Evolutionary conservation across 2,888 invertebrate species (phyloP), one percentile per base, ranked within the genome.

Genomic region (Xanthostigma xanthostigma): DNA sequence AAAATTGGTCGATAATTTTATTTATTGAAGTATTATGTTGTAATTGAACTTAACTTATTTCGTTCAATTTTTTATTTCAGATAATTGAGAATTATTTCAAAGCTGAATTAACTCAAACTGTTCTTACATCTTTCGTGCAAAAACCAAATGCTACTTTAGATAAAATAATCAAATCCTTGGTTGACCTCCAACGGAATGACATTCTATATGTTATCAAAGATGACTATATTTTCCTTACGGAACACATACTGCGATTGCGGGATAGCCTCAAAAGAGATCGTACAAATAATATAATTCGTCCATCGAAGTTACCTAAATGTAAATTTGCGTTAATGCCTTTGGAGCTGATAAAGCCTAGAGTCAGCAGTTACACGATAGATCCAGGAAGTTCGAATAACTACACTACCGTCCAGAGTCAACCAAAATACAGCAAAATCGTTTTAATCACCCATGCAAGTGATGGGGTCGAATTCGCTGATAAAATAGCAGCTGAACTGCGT

Each of bases 41-140:
- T 27, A 3, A 27, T 6, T 27, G 27, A 27, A 27, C 3, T 1
- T 27, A 27, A 3, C 27, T 27, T 27, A 27, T 27, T 6, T 27
- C 6, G 27, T 27, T 27, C 17, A 27, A 27, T 27, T 27, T 27
- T 6, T 27, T 6, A 27, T 27, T 48, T 2, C 13, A 52, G 52
- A 36, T 35, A 40, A 48, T 52, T 8, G 48, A 50, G 37, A 36
- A 49, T 12, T 51, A 49, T 42, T 46, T 53, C 0, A 44, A 49
- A 9, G 42, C 49, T 35, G 48, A 54, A 51, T 51, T 51, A 14
- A 44, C 52, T n/a, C 48, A 34, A 35, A 44, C 44, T 5, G 46
- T 49, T n/a, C 36, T 54, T 36, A 44, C 51, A 27, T 48, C 53
- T 11, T 54, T 53, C 42, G 49, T 49, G 11, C 51, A 53, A 53